These are phyloP conservation scores for Troides oblongomaculatus DNA, from an alignment of 2,888 invertebrate genomes.

Conservation along the genomic window DNA sequence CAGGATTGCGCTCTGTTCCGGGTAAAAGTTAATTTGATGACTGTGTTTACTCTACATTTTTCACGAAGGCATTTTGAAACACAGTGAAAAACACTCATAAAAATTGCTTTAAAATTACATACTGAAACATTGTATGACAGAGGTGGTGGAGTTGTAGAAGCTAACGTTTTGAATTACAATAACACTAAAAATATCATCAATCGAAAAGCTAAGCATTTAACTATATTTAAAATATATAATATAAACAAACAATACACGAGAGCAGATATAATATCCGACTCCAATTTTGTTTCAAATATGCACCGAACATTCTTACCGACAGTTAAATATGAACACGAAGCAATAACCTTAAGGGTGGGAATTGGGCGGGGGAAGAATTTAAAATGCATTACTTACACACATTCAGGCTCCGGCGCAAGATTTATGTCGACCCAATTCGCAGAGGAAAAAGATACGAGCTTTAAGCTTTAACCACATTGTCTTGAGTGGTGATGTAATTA, in stretches of 20 bases:
- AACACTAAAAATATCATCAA: too few relatives aligned
- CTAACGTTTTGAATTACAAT: too few relatives aligned
- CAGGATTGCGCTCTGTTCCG: background rate
- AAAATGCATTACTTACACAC: constrained; percentile 15
- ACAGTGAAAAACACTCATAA: background rate
- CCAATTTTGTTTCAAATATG: constrained; percentile 22
- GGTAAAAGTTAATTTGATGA: constrained; percentile 2
- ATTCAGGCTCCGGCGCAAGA: constrained; percentile 2
- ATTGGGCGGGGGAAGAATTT: constrained; percentile 6
- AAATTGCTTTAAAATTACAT: background rate
- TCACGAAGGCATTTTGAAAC: background rate
- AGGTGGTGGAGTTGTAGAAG: background rate
- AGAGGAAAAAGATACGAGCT: constrained; percentile 16
- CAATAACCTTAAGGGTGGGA: constrained; percentile 15
- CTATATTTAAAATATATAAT: background rate
- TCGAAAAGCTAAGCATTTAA: too few relatives aligned
- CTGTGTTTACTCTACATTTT: constrained; percentile 1
- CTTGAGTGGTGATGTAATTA: constrained; percentile 19
- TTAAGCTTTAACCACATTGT: constrained; percentile 14
- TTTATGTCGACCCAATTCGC: constrained; percentile 11
- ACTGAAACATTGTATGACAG: background rate
- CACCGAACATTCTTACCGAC: constrained; percentile 27
- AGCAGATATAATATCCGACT: constrained; percentile 1
- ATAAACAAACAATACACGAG: background rate
- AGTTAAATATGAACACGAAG: constrained; percentile 28